Percentiles rank a stretch among this genome's conserved stretches.
These are phyloP conservation scores for Plectus sambesii DNA, from an alignment of 1,140 invertebrate genomes.

Conservation along the genomic window DNA sequence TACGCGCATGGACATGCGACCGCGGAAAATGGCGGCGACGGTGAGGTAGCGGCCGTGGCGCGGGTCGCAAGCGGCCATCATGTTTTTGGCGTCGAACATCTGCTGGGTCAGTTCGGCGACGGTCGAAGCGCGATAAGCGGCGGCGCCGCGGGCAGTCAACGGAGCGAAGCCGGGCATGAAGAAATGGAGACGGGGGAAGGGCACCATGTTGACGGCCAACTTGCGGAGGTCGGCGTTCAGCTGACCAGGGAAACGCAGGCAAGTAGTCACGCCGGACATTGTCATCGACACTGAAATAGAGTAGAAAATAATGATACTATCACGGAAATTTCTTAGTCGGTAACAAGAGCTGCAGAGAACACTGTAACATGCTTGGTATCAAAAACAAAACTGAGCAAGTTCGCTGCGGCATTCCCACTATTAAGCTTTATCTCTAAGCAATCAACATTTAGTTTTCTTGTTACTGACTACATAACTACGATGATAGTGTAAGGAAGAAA, in stretches of 20 bases:
- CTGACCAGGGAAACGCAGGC: constrained; percentile 52
- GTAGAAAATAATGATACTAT: too few species aligned
- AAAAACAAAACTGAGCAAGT: too few species aligned
- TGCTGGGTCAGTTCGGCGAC: constrained; percentile 82
- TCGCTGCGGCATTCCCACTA: too few species aligned
- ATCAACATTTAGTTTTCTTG: too few species aligned
- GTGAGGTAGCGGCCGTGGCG: constrained; percentile 84
- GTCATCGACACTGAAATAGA: constrained; percentile 55
- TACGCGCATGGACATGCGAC: constrained; percentile 73
- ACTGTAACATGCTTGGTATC: too few species aligned
- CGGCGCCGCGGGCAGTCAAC: constrained; percentile 63
- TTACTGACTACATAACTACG: too few species aligned
- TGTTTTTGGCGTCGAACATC: constrained; percentile 66
- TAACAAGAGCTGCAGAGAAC: too few species aligned
- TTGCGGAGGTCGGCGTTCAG: constrained; percentile 73
- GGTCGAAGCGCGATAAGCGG: constrained; percentile 58
- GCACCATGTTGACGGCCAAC: constrained; percentile 91
- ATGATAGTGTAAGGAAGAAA: too few species aligned
- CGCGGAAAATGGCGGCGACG: constrained; percentile 83
- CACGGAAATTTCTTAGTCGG: too few species aligned
- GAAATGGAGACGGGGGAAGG: constrained; percentile 85
- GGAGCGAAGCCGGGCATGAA: constrained; percentile 96
- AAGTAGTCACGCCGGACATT: constrained; percentile 69
- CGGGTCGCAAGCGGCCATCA: constrained; percentile 81
- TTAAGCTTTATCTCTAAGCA: too few species aligned